Evolutionary conservation across 2,888 invertebrate genomes (phyloP).

Genomic region (Drosophila imparisetae): DNA sequence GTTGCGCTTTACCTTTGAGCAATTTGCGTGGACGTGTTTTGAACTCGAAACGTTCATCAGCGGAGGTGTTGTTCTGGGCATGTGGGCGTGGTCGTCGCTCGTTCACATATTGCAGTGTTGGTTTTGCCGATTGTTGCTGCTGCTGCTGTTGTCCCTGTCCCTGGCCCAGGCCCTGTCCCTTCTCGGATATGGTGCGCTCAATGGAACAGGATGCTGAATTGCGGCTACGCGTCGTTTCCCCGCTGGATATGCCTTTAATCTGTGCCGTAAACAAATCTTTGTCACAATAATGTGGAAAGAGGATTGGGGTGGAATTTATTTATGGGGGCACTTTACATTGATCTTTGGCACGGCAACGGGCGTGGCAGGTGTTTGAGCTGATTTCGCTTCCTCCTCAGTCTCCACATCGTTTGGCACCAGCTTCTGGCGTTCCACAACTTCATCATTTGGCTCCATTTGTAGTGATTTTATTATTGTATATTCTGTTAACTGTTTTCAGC

Average conservation of each 20-base stretch:
- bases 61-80: slow-evolving; percentile 50
- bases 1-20: slow-evolving; percentile 81
- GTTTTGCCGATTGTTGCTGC: slow-evolving; percentile 78
- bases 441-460: slow-evolving; percentile 84
- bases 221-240: slow-evolving; percentile 84
- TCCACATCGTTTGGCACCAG: slow-evolving; percentile 84
- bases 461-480: slow-evolving; percentile 12
- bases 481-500: slow-evolving; percentile 21
- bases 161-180: slow-evolving; percentile 41
- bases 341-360: slow-evolving; percentile 82
- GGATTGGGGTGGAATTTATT: neutral
- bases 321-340: slow-evolving; percentile 27
- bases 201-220: slow-evolving; percentile 84
- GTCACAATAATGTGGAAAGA: neutral
- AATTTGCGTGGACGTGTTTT: slow-evolving; percentile 84
- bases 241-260: slow-evolving; percentile 84
- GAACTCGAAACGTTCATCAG: slow-evolving; percentile 84
- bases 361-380: slow-evolving; percentile 83
- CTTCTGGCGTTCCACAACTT: slow-evolving; percentile 85
- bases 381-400: slow-evolving; percentile 84
- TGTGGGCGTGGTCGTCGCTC: slow-evolving; percentile 82
- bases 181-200: slow-evolving; percentile 83
- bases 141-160: slow-evolving; percentile 4
- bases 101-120: slow-evolving; percentile 83
- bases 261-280: slow-evolving; percentile 38